Evolutionary conservation across 2,113 vertebrate genomes (phyloP).

Genomic region (Urocolius indicus): DNA sequence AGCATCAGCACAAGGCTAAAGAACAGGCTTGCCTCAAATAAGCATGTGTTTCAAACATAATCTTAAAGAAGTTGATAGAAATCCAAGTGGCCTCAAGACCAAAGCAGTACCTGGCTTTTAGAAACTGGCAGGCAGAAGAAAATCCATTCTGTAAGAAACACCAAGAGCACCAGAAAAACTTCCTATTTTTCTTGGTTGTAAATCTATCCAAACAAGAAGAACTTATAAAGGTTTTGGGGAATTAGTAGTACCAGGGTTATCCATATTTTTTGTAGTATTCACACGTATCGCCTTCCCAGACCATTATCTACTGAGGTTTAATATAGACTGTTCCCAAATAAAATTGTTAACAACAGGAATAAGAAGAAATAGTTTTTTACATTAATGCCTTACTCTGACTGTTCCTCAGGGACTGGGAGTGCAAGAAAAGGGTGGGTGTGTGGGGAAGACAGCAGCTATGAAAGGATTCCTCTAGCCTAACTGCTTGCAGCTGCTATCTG

Average conservation of each 20-base stretch:
- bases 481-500: slow-evolving; percentile 68
- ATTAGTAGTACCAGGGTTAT: not conserved
- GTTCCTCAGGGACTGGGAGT: not conserved
- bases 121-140: not conserved
- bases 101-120: not conserved
- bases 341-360: not conserved
- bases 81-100: not conserved
- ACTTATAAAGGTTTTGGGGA: not conserved
- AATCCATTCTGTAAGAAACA: not conserved
- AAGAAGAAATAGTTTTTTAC: not conserved
- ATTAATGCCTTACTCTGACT: not conserved
- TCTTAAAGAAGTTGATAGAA: not conserved
- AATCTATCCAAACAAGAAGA: not conserved
- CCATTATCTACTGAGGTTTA: not conserved
- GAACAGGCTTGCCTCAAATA: not conserved
- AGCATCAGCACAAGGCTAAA: not conserved
- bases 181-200: not conserved
- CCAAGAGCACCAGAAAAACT: not conserved
- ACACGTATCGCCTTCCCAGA: not conserved
- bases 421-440: not conserved
- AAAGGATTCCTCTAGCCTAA: slow-evolving; percentile 31
- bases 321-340: not conserved
- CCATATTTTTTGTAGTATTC: not conserved
- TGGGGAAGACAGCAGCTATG: not conserved
- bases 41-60: not conserved